Percentiles rank a stretch among this genome's conserved stretches.
phyloP scores from a whole-genome alignment of 2,888 invertebrate species.

The Altica lythri region DNA sequence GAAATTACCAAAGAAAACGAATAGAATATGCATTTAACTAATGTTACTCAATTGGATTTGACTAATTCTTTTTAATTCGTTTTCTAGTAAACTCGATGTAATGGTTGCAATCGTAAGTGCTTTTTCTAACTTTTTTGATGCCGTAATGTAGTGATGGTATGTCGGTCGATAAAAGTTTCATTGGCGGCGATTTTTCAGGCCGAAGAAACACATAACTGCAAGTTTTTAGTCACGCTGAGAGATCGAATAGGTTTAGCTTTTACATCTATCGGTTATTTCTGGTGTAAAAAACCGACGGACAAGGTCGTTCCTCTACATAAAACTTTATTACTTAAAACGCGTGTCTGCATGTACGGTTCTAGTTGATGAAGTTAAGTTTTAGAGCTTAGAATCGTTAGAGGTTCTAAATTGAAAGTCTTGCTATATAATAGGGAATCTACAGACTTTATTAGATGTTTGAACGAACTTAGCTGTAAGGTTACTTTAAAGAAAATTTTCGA shows the following conservation, averaged over 20 bases:
- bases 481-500: no score
- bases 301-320: conserved; percentile 13
- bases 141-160: conserved; percentile 27
- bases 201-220: conserved; percentile 22
- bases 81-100: conserved; percentile 2
- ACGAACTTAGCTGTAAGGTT: no score
- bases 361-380: conserved; percentile 8
- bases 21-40: no score
- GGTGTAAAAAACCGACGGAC: conserved; percentile 7
- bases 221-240: conserved; percentile 18
- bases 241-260: conserved; percentile 14
- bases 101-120: neutral
- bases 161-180: conserved; percentile 30
- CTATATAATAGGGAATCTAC: no score
- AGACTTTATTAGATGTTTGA: no score
- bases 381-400: neutral
- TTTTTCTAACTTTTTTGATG: conserved; percentile 26
- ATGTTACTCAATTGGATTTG: no score
- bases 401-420: neutral
- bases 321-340: conserved; percentile 11
- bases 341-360: conserved; percentile 12
- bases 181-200: conserved; percentile 17
- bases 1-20: no score
- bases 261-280: conserved; percentile 16
- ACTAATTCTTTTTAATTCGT: neutral